phyloP scores from a whole-genome alignment of 2,797 vertebrate species.

The Cercopithecus mitis region DNA sequence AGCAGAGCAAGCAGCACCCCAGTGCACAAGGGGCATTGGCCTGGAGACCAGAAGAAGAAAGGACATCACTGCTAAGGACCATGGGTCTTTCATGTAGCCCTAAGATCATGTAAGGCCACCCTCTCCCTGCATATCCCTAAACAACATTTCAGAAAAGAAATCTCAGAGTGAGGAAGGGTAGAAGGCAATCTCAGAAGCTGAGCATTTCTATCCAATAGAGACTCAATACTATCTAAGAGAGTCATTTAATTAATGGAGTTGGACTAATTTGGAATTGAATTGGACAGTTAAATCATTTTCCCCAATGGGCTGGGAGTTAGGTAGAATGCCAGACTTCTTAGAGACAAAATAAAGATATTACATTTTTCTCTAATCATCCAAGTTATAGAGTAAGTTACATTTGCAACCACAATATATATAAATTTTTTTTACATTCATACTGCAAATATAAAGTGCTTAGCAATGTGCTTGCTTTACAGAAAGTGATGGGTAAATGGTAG shows the following conservation, averaged over 20 bases:
- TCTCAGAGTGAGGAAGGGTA: not conserved
- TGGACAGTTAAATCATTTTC: constrained; percentile 40
- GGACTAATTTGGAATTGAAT: not conserved
- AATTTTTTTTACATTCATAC: not conserved
- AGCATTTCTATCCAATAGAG: not conserved
- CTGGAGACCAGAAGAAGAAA: not conserved
- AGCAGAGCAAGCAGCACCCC: not conserved
- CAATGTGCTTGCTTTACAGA: not conserved
- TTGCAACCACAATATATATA: not conserved
- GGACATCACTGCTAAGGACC: not conserved
- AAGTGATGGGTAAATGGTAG: not conserved
- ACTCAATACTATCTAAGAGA: not conserved
- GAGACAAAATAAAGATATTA: constrained; percentile 29
- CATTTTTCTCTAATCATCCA: constrained; percentile 12
- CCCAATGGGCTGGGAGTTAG: not conserved
- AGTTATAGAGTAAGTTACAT: not conserved
- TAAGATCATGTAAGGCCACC: not conserved
- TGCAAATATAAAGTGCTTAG: not conserved
- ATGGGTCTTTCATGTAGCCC: not conserved
- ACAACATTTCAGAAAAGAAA: not conserved
- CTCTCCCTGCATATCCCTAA: not conserved
- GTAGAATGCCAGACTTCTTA: constrained; percentile 1
- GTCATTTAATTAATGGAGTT: not conserved
- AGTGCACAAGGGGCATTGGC: not conserved
- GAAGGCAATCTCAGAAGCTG: not conserved